phyloP scores from a whole-genome alignment of 2,113 vertebrate species.

The Verasper variegatus region DNA sequence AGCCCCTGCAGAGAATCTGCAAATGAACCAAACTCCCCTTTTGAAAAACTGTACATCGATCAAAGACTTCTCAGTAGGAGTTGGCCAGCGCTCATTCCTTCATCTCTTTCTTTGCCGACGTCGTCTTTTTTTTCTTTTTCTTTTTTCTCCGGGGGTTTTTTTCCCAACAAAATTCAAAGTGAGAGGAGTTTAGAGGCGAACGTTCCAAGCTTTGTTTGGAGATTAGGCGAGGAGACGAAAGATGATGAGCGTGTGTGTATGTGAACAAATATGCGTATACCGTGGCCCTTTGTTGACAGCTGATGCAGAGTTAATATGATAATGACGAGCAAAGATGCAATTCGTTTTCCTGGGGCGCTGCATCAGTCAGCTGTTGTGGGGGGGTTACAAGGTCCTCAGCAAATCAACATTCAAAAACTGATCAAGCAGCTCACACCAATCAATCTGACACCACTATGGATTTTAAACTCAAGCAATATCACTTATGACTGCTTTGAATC shows the following conservation, averaged over 20 bases:
- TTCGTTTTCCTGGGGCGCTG: conserved; percentile 54
- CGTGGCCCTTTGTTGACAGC: conserved; percentile 62
- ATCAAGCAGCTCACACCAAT: too few relatives aligned
- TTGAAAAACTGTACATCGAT: conserved; percentile 55
- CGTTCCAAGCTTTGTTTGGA: conserved; percentile 71
- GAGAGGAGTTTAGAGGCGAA: conserved; percentile 71
- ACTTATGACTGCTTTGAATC: too few relatives aligned
- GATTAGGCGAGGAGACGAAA: conserved; percentile 69
- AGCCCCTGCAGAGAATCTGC: conserved; percentile 50
- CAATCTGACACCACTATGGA: too few relatives aligned
- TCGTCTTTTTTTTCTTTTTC: conserved; percentile 40
- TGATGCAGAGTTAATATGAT: conserved; percentile 68
- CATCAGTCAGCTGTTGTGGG: conserved; percentile 37
- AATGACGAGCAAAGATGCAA: conserved; percentile 37
- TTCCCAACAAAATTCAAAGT: conserved; percentile 55
- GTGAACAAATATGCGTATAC: conserved; percentile 12
- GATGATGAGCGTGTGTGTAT: conserved; percentile 16
- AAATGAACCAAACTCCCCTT: conserved; percentile 63
- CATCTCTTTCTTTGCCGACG: conserved; percentile 48
- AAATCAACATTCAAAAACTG: too few relatives aligned
- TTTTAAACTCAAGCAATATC: conserved; percentile 9
- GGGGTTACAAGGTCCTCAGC: not conserved
- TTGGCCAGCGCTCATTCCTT: conserved; percentile 54
- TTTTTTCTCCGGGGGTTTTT: conserved; percentile 54
- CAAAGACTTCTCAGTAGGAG: conserved; percentile 68